Evolutionary conservation across 2,113 vertebrate genomes (phyloP).

Genomic region (Benitochromis conjunctus): DNA sequence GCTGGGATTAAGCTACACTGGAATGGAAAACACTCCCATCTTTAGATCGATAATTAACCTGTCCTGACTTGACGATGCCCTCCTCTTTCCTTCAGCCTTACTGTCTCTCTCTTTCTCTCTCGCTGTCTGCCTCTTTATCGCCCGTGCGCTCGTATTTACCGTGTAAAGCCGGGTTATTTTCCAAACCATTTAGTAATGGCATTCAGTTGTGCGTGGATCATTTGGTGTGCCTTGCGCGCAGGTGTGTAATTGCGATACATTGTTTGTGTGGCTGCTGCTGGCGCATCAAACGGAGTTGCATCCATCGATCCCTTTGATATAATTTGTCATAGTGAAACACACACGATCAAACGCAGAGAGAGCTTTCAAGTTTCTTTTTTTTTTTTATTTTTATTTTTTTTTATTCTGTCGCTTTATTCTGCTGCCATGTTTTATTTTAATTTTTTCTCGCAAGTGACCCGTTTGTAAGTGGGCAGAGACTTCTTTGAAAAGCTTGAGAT

Average conservation of each 20-base stretch:
- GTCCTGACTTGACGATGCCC: constrained; percentile 10
- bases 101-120: neutral
- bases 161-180: constrained; percentile 52
- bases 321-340: constrained; percentile 6
- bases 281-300: constrained; percentile 21
- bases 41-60: constrained; percentile 29
- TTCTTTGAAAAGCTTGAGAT: neutral
- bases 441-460: neutral
- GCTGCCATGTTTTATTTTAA: neutral
- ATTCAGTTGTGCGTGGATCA: constrained; percentile 47
- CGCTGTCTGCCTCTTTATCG: neutral
- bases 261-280: constrained; percentile 35
- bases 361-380: neutral
- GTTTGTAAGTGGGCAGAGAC: neutral
- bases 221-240: constrained; percentile 61
- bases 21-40: constrained; percentile 18
- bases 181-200: constrained; percentile 60
- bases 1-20: constrained; percentile 8
- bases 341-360: neutral
- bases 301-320: constrained; percentile 44
- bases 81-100: neutral
- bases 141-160: neutral
- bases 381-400: fast-evolving
- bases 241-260: constrained; percentile 63
- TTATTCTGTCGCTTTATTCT: neutral